Conservation (phyloP, 1,140 invertebrate species). For the Sycophaga agraensis region DNA sequence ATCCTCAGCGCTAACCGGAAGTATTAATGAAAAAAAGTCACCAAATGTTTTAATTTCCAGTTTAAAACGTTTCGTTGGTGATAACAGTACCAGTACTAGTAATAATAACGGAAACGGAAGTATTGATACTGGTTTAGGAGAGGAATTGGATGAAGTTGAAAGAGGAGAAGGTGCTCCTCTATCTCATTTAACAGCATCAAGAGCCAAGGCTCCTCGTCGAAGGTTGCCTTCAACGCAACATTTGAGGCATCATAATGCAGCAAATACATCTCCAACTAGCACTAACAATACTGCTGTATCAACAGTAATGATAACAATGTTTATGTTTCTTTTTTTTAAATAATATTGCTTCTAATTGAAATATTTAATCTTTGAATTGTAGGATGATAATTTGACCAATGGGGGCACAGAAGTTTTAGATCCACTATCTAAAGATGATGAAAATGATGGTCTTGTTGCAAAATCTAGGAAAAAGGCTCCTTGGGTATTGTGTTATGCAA, state of each 20-base stretch:
- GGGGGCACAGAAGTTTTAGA: slow-evolving; percentile 44
- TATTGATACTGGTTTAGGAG: slow-evolving; percentile 39
- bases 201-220: slow-evolving; percentile 66
- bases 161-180: slow-evolving; percentile 60
- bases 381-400: slow-evolving; percentile 51
- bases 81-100: slow-evolving; percentile 32
- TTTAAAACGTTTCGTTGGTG: slow-evolving; percentile 46
- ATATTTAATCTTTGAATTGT: not conserved
- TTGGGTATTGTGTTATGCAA: slow-evolving; percentile 43
- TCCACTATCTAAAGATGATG: slow-evolving; percentile 39
- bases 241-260: slow-evolving; percentile 44
- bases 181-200: slow-evolving; percentile 65
- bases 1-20: slow-evolving; percentile 31
- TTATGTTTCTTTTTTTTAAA: slow-evolving; percentile 2
- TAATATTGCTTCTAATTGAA: not conserved
- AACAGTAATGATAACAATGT: not conserved
- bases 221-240: slow-evolving; percentile 63
- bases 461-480: slow-evolving; percentile 49
- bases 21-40: slow-evolving; percentile 40
- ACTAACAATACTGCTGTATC: slow-evolving; percentile 13
- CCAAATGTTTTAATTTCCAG: slow-evolving; percentile 42
- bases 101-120: slow-evolving; percentile 43
- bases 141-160: slow-evolving; percentile 65
- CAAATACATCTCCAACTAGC: slow-evolving; percentile 25
- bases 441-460: slow-evolving; percentile 27